Conservation (phyloP, 2,797 vertebrate genomes). For the Choloepus didactylus region DNA sequence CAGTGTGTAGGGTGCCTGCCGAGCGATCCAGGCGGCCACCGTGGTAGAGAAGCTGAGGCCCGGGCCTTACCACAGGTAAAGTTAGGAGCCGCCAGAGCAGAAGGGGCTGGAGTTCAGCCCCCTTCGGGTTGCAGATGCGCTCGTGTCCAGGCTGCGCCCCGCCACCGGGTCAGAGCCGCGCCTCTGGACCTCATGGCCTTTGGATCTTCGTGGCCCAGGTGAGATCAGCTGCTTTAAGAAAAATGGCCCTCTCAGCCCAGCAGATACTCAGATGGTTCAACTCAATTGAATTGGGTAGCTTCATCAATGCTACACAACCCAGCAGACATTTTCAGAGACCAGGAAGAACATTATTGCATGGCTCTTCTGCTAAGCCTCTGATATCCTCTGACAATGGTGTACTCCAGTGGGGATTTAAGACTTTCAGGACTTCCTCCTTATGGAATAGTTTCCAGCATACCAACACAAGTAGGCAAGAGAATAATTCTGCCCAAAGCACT, state of each 20-base stretch:
- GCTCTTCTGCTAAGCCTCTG: background rate
- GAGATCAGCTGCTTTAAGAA: constrained; percentile 22
- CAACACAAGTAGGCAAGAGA: constrained; percentile 37
- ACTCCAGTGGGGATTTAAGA: constrained; percentile 59
- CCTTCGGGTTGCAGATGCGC: background rate
- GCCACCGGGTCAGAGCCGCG: background rate
- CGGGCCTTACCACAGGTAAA: constrained; percentile 49
- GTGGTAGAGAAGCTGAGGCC: rapidly evolving
- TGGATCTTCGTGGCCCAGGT: rapidly evolving
- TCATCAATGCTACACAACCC: background rate
- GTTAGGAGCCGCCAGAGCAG: background rate
- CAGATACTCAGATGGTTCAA: constrained; percentile 72
- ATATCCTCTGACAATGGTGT: background rate
- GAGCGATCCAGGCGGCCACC: rapidly evolving
- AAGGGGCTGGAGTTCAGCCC: background rate
- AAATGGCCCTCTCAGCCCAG: constrained; percentile 84
- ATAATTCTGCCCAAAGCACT: constrained; percentile 51
- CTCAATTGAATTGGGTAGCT: constrained; percentile 53
- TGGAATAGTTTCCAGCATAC: constrained; percentile 40
- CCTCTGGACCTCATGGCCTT: background rate
- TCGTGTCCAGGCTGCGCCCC: background rate
- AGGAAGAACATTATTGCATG: rapidly evolving
- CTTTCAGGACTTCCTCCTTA: background rate
- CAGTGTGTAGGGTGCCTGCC: rapidly evolving
- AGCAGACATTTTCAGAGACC: background rate